Conservation (phyloP, 1,140 invertebrate species). For the Aporrectodea caliginosa region DNA sequence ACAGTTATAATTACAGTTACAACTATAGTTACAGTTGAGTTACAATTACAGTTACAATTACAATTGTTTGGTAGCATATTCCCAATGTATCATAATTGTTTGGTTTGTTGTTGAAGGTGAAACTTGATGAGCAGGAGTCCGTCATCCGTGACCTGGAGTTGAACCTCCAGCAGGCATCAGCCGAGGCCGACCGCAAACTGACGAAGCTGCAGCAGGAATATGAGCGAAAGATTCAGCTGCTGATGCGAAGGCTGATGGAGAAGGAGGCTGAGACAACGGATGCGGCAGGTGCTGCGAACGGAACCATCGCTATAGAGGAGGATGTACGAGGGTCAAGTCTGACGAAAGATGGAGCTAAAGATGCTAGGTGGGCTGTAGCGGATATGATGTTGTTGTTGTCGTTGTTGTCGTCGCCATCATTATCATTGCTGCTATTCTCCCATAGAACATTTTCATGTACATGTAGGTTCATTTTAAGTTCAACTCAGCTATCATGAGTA, state of each 20-base stretch:
- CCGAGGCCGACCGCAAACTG: conserved; percentile 54
- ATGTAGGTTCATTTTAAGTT: no score
- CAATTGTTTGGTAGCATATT: no score
- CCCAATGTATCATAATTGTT: no score
- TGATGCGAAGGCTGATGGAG: conserved; percentile 53
- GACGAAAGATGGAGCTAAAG: conserved; percentile 21
- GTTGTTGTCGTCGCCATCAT: no score
- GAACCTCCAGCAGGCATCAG: conserved; percentile 50
- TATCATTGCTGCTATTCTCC: no score
- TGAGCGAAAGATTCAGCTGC: conserved; percentile 55
- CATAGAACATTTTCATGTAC: no score
- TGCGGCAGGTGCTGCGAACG: conserved; percentile 33
- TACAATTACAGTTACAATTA: no score
- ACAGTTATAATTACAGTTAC: no score
- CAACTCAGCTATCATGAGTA: no score
- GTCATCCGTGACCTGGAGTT: conserved; percentile 53
- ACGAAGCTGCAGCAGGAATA: conserved; percentile 55
- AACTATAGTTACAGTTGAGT: no score
- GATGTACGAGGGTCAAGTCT: neutral
- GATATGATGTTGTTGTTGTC: neutral
- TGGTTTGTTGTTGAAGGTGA: conserved; percentile 43
- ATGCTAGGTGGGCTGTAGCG: conserved; percentile 15
- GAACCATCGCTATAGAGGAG: conserved; percentile 19
- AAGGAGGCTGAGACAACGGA: conserved; percentile 33
- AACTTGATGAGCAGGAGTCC: conserved; percentile 56